Percentiles rank a stretch among this genome's conserved stretches.
Conservation (phyloP, 1,140 invertebrate species). For the Anagrus nilaparvatae region DNA sequence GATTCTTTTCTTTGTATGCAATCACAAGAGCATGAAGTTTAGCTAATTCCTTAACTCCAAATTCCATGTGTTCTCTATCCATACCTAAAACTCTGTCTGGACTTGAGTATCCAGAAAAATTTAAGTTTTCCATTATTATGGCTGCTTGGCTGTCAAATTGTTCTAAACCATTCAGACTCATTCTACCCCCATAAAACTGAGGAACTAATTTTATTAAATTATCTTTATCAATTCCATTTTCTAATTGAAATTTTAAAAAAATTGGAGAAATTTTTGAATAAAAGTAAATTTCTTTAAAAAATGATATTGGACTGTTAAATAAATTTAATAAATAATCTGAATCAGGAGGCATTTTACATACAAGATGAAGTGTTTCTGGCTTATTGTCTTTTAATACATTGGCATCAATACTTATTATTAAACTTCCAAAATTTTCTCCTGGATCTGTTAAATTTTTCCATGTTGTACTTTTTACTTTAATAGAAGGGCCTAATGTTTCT, state of each 20-base stretch:
- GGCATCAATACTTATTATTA: constrained; percentile 42
- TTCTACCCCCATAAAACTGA: constrained; percentile 43
- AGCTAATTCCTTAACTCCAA: constrained; percentile 43
- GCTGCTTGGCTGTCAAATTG: constrained; percentile 46
- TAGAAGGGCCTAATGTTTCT: constrained; percentile 20
- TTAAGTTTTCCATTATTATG: constrained; percentile 49
- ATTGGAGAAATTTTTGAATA: constrained; percentile 42
- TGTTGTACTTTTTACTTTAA: constrained; percentile 23
- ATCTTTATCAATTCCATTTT: constrained; percentile 35
- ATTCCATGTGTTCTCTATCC: constrained; percentile 38
- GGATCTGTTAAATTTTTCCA: constrained; percentile 43
- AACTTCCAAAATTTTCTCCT: constrained; percentile 52
- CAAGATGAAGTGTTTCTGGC: constrained; percentile 36
- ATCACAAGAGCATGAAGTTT: constrained; percentile 47
- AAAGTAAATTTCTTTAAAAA: constrained; percentile 48
- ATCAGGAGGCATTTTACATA: constrained; percentile 48
- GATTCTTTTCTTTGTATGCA: constrained; percentile 41
- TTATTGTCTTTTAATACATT: constrained; percentile 21
- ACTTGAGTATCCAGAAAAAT: constrained; percentile 39
- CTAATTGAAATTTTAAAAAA: constrained; percentile 35
- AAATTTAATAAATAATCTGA: constrained; percentile 44
- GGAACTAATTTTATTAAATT: constrained; percentile 38
- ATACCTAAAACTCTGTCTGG: constrained; percentile 44
- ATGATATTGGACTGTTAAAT: constrained; percentile 48
- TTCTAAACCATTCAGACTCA: constrained; percentile 37